These are phyloP conservation scores for Papilio polyxenes DNA, from an alignment of 1,140 invertebrate genomes.

Conservation along the genomic window DNA sequence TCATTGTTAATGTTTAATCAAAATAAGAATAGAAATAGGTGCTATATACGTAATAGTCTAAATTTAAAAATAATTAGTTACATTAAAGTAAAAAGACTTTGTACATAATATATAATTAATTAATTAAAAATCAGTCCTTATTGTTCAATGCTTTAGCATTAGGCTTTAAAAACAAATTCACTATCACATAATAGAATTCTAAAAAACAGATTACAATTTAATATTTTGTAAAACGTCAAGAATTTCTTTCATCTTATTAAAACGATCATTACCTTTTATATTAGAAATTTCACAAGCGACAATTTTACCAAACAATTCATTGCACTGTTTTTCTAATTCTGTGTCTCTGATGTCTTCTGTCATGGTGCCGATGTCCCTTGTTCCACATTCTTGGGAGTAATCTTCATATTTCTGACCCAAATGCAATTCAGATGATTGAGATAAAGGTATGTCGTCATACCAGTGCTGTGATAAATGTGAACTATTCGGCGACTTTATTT, in stretches of 20 bases:
- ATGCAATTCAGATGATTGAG: too few relatives aligned
- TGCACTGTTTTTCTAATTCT: conserved; percentile 10
- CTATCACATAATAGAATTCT: too few relatives aligned
- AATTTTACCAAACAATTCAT: conserved; percentile 16
- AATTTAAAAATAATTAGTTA: too few relatives aligned
- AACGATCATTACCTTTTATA: neutral
- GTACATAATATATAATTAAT: too few relatives aligned
- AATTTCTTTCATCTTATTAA: conserved; percentile 32
- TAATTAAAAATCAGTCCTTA: too few relatives aligned
- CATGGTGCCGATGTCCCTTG: conserved; percentile 18
- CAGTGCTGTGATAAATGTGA: too few relatives aligned
- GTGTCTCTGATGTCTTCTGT: neutral
- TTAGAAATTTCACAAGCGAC: conserved; percentile 17
- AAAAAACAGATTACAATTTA: neutral
- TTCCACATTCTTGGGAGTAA: neutral
- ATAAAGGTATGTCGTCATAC: too few relatives aligned
- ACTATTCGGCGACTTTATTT: too few relatives aligned
- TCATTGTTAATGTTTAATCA: too few relatives aligned
- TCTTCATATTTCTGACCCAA: neutral
- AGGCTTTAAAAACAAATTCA: neutral
- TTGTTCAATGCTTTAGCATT: neutral
- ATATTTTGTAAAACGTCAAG: conserved; percentile 20
- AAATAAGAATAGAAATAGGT: too few relatives aligned
- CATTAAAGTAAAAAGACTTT: too few relatives aligned
- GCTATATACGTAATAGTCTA: too few relatives aligned